These are phyloP conservation scores for Synanthedon vespiformis DNA, from an alignment of 2,888 invertebrate genomes.

Conservation along the genomic window DNA sequence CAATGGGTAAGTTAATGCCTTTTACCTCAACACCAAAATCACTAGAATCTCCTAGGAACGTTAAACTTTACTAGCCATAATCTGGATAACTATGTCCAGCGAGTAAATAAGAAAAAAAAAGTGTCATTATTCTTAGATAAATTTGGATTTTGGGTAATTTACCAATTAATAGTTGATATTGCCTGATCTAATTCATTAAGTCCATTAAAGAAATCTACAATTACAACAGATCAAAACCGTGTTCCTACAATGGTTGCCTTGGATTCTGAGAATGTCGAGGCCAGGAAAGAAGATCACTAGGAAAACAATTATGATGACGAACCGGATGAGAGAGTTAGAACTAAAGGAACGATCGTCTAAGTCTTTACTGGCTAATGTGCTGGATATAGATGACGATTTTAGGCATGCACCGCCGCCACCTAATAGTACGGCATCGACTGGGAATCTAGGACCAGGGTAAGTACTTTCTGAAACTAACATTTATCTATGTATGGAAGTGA, in stretches of 20 bases:
- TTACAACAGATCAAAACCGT: slow-evolving; percentile 86
- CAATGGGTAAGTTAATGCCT: slow-evolving; percentile 82
- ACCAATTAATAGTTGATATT: too few relatives aligned
- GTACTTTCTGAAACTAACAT: too few relatives aligned
- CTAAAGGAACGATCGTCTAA: slow-evolving; percentile 94
- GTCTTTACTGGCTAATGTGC: slow-evolving; percentile 92
- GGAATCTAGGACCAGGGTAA: slow-evolving; percentile 74
- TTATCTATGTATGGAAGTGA: too few relatives aligned
- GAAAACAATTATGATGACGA: slow-evolving; percentile 90
- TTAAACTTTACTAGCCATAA: too few relatives aligned
- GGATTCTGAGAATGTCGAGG: slow-evolving; percentile 94
- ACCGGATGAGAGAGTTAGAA: slow-evolving; percentile 92
- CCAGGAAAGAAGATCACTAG: slow-evolving; percentile 95
- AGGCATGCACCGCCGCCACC: slow-evolving; percentile 79
- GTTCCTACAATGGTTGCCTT: slow-evolving; percentile 97
- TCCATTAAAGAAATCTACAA: too few relatives aligned
- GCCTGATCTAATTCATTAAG: too few relatives aligned
- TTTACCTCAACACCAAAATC: too few relatives aligned
- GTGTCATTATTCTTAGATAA: too few relatives aligned
- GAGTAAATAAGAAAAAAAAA: too few relatives aligned
- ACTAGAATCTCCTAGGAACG: too few relatives aligned
- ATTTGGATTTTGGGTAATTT: too few relatives aligned
- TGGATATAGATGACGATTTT: slow-evolving; percentile 96
- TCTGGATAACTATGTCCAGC: too few relatives aligned
- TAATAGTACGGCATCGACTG: slow-evolving; percentile 70